phyloP scores from a whole-genome alignment of 1,140 invertebrate species.

The Drosophila kohkoa region DNA sequence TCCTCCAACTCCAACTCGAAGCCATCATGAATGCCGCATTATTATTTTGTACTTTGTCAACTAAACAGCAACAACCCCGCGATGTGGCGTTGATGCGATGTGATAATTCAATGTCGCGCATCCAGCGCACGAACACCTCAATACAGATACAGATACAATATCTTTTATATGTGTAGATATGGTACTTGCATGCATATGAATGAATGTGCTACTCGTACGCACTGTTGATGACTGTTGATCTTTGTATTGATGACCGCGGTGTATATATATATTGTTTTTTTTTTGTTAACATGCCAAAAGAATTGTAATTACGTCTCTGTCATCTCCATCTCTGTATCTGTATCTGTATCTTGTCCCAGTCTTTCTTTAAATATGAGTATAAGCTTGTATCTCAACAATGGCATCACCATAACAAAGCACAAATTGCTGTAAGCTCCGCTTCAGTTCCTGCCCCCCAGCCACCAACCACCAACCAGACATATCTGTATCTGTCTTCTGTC shows the following conservation, averaged over 20 bases:
- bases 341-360: slow-evolving; percentile 37
- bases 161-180: slow-evolving; percentile 52
- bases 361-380: slow-evolving; percentile 28
- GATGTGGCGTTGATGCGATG: slow-evolving; percentile 51
- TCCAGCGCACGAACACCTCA: slow-evolving; percentile 58
- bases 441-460: slow-evolving; percentile 14
- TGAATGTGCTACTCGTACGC: neutral
- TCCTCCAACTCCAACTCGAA: neutral
- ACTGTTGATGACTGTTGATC: slow-evolving; percentile 51
- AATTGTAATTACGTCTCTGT: slow-evolving; percentile 78
- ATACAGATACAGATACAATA: slow-evolving; percentile 70
- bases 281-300: slow-evolving; percentile 73
- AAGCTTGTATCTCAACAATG: slow-evolving; percentile 54
- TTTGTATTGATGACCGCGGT: slow-evolving; percentile 73
- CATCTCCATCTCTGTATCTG: slow-evolving; percentile 53
- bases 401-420: slow-evolving; percentile 80
- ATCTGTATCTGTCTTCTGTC: slow-evolving; percentile 7
- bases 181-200: slow-evolving; percentile 13
- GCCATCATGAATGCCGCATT: slow-evolving; percentile 71
- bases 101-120: slow-evolving; percentile 80
- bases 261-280: slow-evolving; percentile 11
- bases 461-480: neutral
- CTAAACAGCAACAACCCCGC: slow-evolving; percentile 44
- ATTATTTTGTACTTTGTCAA: slow-evolving; percentile 83
- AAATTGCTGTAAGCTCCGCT: slow-evolving; percentile 68